Conservation (phyloP, 2,113 vertebrate genomes). For the Strigops habroptila region DNA sequence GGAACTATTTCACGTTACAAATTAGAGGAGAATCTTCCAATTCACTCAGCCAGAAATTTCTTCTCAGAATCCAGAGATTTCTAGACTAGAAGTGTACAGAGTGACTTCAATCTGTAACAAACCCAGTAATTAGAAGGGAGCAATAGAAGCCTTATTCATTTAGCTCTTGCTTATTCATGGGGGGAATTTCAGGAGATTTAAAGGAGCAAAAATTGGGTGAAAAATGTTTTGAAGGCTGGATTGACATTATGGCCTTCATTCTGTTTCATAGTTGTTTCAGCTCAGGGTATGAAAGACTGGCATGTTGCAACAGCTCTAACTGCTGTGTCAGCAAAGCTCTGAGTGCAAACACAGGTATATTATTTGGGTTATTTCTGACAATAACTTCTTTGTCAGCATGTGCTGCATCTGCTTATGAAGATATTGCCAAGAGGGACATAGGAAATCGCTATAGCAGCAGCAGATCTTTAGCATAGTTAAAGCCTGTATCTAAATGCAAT, state of each 20-base stretch:
- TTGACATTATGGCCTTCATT: not conserved
- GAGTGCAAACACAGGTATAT: not conserved
- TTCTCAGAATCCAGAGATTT: not conserved
- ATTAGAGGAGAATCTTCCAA: not conserved
- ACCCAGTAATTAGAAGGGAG: not conserved
- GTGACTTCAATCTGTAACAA: not conserved
- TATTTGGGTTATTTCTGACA: constrained; percentile 9
- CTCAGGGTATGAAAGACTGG: not conserved
- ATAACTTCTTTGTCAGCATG: not conserved
- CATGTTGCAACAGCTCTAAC: not conserved
- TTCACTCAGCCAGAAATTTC: not conserved
- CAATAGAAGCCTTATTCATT: not conserved
- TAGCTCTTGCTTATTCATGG: not conserved
- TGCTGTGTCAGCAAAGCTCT: constrained; percentile 4
- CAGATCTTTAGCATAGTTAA: not conserved
- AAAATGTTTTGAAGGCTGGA: not conserved
- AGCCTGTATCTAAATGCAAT: not conserved
- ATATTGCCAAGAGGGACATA: not conserved
- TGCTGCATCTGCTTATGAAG: not conserved
- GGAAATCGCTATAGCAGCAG: not conserved
- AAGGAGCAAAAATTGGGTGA: not conserved
- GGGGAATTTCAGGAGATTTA: not conserved
- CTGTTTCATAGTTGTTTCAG: not conserved
- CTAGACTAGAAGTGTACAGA: not conserved
- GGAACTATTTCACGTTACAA: not conserved